Evolutionary conservation across 1,140 invertebrate genomes (phyloP).

Genomic region (Drosophila setifemur): DNA sequence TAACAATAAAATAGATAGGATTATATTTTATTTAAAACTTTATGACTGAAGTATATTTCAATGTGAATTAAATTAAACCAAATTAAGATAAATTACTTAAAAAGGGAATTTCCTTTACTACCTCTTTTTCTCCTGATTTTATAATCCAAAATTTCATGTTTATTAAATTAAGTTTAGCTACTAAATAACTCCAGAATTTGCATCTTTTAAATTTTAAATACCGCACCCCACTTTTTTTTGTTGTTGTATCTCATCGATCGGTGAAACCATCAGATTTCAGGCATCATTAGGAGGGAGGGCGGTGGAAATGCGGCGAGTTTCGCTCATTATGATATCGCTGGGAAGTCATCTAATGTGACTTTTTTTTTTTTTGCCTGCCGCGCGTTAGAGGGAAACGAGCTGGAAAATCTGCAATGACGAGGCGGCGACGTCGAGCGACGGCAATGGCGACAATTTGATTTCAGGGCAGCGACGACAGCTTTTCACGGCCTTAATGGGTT

Average conservation of each 20-base stretch:
- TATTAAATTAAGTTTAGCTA: too few relatives aligned
- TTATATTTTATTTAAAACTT: too few relatives aligned
- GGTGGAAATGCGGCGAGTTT: conserved; percentile 25
- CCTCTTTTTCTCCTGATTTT: too few relatives aligned
- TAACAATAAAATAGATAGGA: too few relatives aligned
- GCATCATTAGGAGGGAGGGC: conserved; percentile 27
- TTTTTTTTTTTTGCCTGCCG: too few relatives aligned
- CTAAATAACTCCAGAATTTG: not conserved
- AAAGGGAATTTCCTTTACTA: too few relatives aligned
- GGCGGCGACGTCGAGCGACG: conserved; percentile 16
- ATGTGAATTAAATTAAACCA: too few relatives aligned
- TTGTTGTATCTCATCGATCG: not conserved
- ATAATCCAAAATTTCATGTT: too few relatives aligned
- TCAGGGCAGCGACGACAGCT: conserved; percentile 29
- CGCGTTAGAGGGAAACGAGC: conserved; percentile 28
- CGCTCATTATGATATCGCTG: conserved; percentile 53
- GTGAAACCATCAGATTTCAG: conserved; percentile 7
- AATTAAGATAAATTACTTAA: too few relatives aligned
- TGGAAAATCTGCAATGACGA: conserved; percentile 64
- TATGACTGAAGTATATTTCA: too few relatives aligned
- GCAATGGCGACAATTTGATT: conserved; percentile 57
- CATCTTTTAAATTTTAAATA: conserved; percentile 10
- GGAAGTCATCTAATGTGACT: conserved; percentile 66
- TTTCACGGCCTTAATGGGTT: conserved; percentile 64
- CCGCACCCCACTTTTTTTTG: not conserved